These are phyloP conservation scores for Lanius collurio DNA, from an alignment of 2,113 vertebrate species.

Conservation along the genomic window DNA sequence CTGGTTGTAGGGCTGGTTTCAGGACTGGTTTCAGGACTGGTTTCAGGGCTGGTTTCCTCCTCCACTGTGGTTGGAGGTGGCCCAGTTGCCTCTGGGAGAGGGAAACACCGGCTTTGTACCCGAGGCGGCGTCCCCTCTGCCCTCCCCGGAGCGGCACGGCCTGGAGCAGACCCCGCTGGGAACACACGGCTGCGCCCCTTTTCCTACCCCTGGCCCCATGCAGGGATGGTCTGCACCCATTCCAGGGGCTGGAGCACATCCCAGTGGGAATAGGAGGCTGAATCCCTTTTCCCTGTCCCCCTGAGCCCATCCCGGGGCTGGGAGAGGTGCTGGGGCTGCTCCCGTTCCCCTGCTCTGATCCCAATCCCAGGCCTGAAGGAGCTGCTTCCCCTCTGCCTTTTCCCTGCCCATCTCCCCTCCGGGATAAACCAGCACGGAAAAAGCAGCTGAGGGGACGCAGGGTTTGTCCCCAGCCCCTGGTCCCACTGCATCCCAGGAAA, in stretches of 20 bases:
- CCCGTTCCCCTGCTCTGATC: fast-evolving
- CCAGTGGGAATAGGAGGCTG: not conserved
- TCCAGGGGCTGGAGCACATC: not conserved
- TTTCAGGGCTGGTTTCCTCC: not conserved
- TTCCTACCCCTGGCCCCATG: fast-evolving
- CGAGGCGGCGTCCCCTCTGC: not conserved
- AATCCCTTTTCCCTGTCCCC: not conserved
- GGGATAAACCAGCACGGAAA: not conserved
- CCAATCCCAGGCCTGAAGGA: not conserved
- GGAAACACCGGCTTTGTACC: conserved; percentile 61
- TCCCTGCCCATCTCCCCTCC: not conserved
- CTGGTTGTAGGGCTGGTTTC: not conserved
- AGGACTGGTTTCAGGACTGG: not conserved
- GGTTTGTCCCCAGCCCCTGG: not conserved
- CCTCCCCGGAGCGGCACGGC: not conserved
- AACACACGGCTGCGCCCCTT: fast-evolving
- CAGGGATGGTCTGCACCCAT: fast-evolving
- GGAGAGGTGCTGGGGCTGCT: not conserved
- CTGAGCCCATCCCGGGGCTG: not conserved
- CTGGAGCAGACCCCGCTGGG: not conserved
- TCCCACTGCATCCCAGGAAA: not conserved
- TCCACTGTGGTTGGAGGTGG: conserved; percentile 62
- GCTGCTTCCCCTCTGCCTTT: not conserved
- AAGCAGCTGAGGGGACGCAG: fast-evolving
- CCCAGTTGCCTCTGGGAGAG: conserved; percentile 73